These are phyloP conservation scores for Tetranychus piercei DNA, from an alignment of 2,888 invertebrate species.

Conservation along the genomic window DNA sequence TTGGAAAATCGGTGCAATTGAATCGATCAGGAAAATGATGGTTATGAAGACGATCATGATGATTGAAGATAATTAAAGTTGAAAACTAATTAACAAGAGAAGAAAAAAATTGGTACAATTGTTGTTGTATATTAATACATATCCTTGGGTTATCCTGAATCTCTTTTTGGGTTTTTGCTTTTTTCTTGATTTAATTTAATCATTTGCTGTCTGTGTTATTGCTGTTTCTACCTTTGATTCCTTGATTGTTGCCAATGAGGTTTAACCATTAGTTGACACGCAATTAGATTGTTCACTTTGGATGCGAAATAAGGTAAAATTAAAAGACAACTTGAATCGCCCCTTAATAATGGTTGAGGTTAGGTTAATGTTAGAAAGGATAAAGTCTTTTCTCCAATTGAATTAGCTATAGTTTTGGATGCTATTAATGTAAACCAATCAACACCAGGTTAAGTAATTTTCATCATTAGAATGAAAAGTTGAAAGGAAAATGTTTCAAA, in stretches of 20 bases:
- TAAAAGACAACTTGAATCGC: too few relatives aligned
- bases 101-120: neutral
- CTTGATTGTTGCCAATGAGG: neutral
- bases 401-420: too few relatives aligned
- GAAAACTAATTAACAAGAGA: neutral
- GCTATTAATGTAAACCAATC: too few relatives aligned
- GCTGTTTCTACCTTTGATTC: neutral
- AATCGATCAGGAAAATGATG: neutral
- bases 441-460: too few relatives aligned
- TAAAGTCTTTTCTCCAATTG: too few relatives aligned
- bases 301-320: neutral
- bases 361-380: too few relatives aligned
- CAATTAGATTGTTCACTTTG: neutral
- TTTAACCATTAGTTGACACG: neutral
- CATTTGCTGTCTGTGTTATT: neutral
- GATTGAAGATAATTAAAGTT: neutral
- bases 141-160: too few relatives aligned
- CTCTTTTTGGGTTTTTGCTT: too few relatives aligned
- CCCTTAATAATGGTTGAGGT: too few relatives aligned
- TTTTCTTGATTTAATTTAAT: neutral
- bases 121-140: neutral
- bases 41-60: neutral
- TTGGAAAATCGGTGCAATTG: too few relatives aligned
- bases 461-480: too few relatives aligned
- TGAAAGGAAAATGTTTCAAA: too few relatives aligned